A percentile compares a stretch with the other conserved stretches of the same genome.
Evolutionary conservation across 2,888 invertebrate species (phyloP).

Genomic region (Limnephilus auricula): DNA sequence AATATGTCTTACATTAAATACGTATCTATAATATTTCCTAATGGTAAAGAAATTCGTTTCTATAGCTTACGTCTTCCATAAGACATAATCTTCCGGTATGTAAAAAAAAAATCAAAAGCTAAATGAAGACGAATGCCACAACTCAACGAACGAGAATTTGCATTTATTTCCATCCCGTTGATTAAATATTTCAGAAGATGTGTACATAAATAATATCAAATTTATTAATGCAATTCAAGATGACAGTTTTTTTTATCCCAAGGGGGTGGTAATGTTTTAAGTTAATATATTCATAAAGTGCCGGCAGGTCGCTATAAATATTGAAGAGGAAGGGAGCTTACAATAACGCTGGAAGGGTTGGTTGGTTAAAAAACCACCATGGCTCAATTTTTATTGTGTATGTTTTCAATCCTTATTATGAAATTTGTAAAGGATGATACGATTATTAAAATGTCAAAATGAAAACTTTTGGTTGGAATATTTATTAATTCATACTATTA

Average conservation of each 20-base stretch:
- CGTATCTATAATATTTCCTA: too few relatives aligned
- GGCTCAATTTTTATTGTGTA: neutral
- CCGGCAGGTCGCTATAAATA: slow-evolving; percentile 16
- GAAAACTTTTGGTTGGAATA: too few relatives aligned
- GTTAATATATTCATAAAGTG: slow-evolving; percentile 34
- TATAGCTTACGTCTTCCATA: too few relatives aligned
- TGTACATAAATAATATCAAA: neutral
- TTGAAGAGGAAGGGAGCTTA: slow-evolving; percentile 14
- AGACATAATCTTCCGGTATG: too few relatives aligned
- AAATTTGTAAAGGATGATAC: neutral
- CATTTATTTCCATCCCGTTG: neutral
- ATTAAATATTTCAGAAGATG: neutral
- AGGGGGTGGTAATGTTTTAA: neutral
- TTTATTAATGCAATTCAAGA: slow-evolving; percentile 20
- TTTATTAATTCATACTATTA: too few relatives aligned
- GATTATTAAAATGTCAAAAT: neutral
- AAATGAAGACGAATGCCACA: too few relatives aligned
- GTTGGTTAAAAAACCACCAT: neutral
- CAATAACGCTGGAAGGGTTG: slow-evolving; percentile 17
- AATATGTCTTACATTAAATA: too few relatives aligned
- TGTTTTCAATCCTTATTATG: neutral
- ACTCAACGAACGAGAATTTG: too few relatives aligned
- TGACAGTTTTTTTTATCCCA: neutral
- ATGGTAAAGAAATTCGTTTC: too few relatives aligned
- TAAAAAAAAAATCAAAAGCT: too few relatives aligned